Conservation (phyloP, 2,888 invertebrate species). For the Agonopterix arenella region DNA sequence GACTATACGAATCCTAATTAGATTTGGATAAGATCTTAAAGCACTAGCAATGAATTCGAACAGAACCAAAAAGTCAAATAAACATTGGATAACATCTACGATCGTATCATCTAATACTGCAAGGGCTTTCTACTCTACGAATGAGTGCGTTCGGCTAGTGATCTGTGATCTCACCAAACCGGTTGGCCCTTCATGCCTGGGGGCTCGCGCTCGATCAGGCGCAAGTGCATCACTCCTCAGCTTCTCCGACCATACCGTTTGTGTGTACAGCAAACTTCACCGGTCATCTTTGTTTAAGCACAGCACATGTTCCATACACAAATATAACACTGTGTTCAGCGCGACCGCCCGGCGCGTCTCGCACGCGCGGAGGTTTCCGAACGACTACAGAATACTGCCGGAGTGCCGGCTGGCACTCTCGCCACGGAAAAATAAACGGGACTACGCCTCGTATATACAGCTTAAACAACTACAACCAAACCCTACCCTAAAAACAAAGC, state of each 20-base stretch:
- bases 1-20: no score
- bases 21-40: no score
- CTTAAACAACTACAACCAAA: conserved; percentile 32
- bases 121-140: conserved; percentile 40
- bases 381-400: conserved; percentile 42
- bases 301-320: conserved; percentile 52
- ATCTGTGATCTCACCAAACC: conserved; percentile 72
- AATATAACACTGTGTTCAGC: conserved; percentile 1
- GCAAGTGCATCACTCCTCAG: conserved; percentile 61
- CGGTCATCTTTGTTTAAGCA: conserved; percentile 60
- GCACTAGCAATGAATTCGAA: no score
- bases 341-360: conserved; percentile 19
- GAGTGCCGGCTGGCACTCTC: conserved; percentile 4
- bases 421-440: conserved; percentile 49
- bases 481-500: conserved; percentile 17
- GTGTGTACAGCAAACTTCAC: conserved; percentile 54
- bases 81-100: no score
- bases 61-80: no score
- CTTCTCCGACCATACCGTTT: conserved; percentile 57
- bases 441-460: conserved; percentile 40
- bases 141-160: conserved; percentile 41
- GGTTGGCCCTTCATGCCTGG: conserved; percentile 72
- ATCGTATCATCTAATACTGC: background rate
- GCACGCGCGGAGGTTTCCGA: conserved; percentile 32
- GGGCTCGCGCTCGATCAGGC: conserved; percentile 40